Evolutionary conservation across 1,140 invertebrate genomes (phyloP), one percentile per base, ranked within the genome.

Genomic region (Pachypeltis micranthus): DNA sequence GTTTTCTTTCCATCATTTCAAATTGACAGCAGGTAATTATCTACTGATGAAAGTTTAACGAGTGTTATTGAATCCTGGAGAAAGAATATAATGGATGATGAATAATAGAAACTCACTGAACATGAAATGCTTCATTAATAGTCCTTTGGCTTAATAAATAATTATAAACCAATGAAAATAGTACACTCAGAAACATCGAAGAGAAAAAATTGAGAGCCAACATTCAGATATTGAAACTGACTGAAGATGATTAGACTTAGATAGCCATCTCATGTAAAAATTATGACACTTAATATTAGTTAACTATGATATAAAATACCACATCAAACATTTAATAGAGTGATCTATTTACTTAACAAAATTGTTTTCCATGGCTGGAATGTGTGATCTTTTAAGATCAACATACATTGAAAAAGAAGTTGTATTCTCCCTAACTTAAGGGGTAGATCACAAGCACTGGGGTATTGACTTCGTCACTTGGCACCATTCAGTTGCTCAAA

Each of bases 41-140:
- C n/a, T n/a, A n/a, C n/a, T n/a, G n/a, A n/a, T n/a, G n/a, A n/a
- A n/a, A n/a, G n/a, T n/a, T n/a, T n/a, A n/a, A n/a, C n/a, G n/a
- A n/a, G n/a, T n/a, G n/a, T n/a, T n/a, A n/a, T n/a, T n/a, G n/a
- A n/a, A n/a, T n/a, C n/a, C n/a, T n/a, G n/a, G n/a, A n/a, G n/a
- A n/a, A n/a, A n/a, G n/a, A n/a, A n/a, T n/a, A n/a, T n/a, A n/a
- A n/a, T n/a, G n/a, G n/a, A n/a, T n/a, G n/a, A 14, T 51, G 19
- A 51, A 10, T 10, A 39, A 10, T 39, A 39, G 31, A 39, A 7
- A 51, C 23, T 16, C 47, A 51, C 23, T 21, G 19, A 51, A 51
- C 47, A 51, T 51, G 47, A 51, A 51, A 51, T 51, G 47, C 47
- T 51, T 51, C 47, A 51, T n/a, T 39, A 10, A 51, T 51, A 51